Evolutionary conservation across 2,113 vertebrate species (phyloP).

Genomic region (Orcinus orca): DNA sequence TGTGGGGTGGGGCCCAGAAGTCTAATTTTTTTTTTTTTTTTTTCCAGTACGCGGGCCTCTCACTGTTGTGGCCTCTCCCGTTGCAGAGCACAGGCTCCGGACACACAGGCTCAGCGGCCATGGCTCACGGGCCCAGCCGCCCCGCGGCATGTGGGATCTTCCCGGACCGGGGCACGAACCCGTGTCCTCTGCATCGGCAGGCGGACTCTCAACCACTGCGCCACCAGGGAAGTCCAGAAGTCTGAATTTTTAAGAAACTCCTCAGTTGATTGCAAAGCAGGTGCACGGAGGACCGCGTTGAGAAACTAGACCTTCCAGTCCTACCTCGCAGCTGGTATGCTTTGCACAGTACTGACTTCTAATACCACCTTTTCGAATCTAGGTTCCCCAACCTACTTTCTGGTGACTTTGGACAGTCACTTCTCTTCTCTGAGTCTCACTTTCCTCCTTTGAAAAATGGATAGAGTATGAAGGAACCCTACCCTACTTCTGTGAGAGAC

Average conservation of each 20-base stretch:
- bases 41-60: too few species aligned
- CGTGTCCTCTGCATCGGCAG: too few species aligned
- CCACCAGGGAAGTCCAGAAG: not conserved
- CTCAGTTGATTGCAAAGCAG: not conserved
- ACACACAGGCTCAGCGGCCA: too few species aligned
- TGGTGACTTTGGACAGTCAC: not conserved
- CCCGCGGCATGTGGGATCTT: too few species aligned
- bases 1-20: not conserved
- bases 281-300: not conserved
- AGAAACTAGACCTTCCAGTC: not conserved
- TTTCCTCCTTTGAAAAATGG: slow-evolving; percentile 15
- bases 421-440: slow-evolving; percentile 7
- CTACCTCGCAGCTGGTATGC: not conserved
- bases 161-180: too few species aligned
- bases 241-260: not conserved
- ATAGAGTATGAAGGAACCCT: not conserved
- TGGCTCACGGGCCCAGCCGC: too few species aligned
- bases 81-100: too few species aligned
- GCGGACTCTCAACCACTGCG: too few species aligned
- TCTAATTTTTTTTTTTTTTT: not conserved
- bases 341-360: not conserved
- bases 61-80: too few species aligned
- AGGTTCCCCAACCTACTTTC: not conserved
- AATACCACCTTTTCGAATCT: not conserved
- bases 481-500: not conserved